Percentiles rank a stretch among this genome's conserved stretches.
phyloP scores from a whole-genome alignment of 2,888 invertebrate species.

The Limnephilus rhombicus region DNA sequence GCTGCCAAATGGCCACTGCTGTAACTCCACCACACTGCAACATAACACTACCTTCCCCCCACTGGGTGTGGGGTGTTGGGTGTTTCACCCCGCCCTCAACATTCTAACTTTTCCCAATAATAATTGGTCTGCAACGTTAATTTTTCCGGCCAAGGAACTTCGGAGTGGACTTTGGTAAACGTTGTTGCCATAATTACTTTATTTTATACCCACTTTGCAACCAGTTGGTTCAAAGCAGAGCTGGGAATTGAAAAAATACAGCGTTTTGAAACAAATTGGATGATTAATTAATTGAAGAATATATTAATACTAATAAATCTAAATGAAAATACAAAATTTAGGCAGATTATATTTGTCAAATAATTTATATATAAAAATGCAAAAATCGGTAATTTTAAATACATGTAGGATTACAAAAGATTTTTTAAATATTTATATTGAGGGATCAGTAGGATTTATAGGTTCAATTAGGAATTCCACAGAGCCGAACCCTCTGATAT shows the following conservation, averaged over 20 bases:
- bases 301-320: no score
- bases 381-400: no score
- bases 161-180: constrained; percentile 45
- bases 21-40: constrained; percentile 36
- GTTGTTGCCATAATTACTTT: constrained; percentile 48
- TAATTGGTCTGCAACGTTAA: constrained; percentile 66
- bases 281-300: not conserved
- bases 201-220: not conserved
- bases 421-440: no score
- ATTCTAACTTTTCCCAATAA: constrained; percentile 65
- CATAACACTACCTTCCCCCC: not conserved
- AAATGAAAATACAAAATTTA: no score
- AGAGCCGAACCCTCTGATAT: no score
- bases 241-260: not conserved
- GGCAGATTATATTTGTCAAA: no score
- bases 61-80: not conserved
- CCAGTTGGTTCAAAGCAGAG: not conserved
- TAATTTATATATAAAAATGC: no score
- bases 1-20: constrained; percentile 38
- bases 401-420: no score
- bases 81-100: constrained; percentile 28
- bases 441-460: no score
- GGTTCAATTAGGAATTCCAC: no score
- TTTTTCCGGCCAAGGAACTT: constrained; percentile 55
- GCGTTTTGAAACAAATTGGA: not conserved